Conservation (phyloP, 2,113 vertebrate species). For the Todiramphus chloris region DNA sequence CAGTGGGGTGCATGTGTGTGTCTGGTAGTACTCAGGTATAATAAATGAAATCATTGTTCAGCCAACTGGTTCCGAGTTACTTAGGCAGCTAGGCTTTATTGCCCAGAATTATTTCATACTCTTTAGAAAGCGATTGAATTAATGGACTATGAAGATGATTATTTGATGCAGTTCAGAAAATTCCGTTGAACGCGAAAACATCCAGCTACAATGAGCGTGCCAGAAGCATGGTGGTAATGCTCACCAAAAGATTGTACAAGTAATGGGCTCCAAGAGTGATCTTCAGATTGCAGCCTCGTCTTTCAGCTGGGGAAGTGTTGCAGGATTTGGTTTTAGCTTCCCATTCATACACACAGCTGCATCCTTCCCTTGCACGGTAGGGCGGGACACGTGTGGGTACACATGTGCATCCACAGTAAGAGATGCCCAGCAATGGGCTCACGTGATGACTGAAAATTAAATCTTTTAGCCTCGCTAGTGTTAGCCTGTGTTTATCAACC, state of each 20-base stretch:
- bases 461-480: neutral
- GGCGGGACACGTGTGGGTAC: neutral
- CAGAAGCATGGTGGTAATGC: neutral
- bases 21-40: neutral
- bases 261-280: neutral
- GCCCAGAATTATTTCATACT: neutral
- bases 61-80: neutral
- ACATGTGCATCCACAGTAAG: neutral
- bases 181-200: neutral
- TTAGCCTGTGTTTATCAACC: constrained; percentile 29
- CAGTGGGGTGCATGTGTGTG: neutral
- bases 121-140: neutral
- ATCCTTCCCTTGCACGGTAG: neutral
- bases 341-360: neutral
- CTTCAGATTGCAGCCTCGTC: neutral
- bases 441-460: neutral
- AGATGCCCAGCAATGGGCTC: neutral
- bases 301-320: neutral
- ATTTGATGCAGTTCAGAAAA: neutral
- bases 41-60: neutral
- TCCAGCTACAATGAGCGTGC: neutral
- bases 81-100: neutral
- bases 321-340: neutral
- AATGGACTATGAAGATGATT: neutral
- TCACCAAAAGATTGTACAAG: neutral